A percentile compares a stretch with the other conserved stretches of the same genome.
Evolutionary conservation across 2,888 invertebrate genomes (phyloP).

Genomic region (Rhabditoides inermis): DNA sequence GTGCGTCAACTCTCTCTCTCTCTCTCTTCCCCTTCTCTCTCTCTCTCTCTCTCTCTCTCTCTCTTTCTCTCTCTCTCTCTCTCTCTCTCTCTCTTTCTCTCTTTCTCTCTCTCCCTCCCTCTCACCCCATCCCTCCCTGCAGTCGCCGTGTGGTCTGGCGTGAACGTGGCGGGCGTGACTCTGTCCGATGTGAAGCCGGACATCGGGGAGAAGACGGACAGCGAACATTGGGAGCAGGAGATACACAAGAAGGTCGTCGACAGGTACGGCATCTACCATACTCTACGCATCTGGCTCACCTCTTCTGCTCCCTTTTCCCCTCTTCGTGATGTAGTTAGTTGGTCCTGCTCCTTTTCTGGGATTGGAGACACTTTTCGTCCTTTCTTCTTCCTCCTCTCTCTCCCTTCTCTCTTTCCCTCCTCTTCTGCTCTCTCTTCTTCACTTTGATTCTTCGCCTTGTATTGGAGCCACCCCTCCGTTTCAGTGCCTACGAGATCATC

Average conservation of each 20-base stretch:
- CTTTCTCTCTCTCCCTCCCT: not conserved
- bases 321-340: no score
- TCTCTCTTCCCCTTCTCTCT: not conserved
- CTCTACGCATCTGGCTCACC: no score
- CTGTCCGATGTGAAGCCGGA: constrained; percentile 65
- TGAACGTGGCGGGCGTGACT: constrained; percentile 76
- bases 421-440: no score
- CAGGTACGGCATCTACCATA: constrained; percentile 55
- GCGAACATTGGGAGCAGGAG: constrained; percentile 68
- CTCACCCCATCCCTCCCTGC: no score
- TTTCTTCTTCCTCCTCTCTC: not conserved
- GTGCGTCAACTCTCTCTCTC: constrained; percentile 52
- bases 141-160: constrained; percentile 88
- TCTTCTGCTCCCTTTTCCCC: no score
- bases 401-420: no score
- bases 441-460: no score
- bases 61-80: constrained; percentile 1
- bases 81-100: not conserved
- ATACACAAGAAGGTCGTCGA: constrained; percentile 74
- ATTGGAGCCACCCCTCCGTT: constrained; percentile 29
- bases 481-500: constrained; percentile 62
- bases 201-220: constrained; percentile 66
- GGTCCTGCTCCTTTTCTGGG: not conserved
- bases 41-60: constrained; percentile 1
- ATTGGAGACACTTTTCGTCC: not conserved